Conservation (phyloP, 2,888 invertebrate genomes). For the Eudasyphora cyanicolor region DNA sequence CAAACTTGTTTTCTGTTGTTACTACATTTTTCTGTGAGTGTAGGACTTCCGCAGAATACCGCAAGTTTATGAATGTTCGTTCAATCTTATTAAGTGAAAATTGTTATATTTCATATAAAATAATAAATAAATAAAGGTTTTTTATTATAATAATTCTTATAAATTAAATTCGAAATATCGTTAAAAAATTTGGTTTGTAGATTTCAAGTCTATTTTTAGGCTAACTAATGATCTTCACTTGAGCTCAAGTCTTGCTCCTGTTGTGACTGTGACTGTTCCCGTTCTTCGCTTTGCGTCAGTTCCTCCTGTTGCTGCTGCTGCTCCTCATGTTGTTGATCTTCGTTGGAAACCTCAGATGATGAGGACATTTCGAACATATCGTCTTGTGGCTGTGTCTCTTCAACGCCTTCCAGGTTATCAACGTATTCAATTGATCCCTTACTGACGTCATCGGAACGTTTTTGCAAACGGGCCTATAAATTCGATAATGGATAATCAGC, state of each 20-base stretch:
- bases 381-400: constrained; percentile 64
- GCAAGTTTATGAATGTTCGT: no score
- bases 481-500: background rate
- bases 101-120: constrained; percentile 12
- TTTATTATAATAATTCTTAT: constrained; percentile 47
- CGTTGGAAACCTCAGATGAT: constrained; percentile 75
- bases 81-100: no score
- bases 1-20: no score
- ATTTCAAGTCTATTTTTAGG: constrained; percentile 13
- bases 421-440: constrained; percentile 71
- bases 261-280: no score
- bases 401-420: constrained; percentile 52
- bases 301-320: background rate
- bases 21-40: background rate
- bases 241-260: background rate
- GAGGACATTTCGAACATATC: constrained; percentile 74
- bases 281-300: no score
- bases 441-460: constrained; percentile 74
- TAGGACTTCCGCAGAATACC: no score
- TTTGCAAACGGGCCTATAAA: constrained; percentile 73
- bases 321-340: constrained; percentile 64
- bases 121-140: constrained; percentile 55
- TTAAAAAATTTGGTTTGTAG: constrained; percentile 55
- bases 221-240: constrained; percentile 34
- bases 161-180: constrained; percentile 56